Percentiles rank a stretch among this genome's conserved stretches.
phyloP scores from a whole-genome alignment of 2,113 vertebrate genomes.

The Willisornis vidua region DNA sequence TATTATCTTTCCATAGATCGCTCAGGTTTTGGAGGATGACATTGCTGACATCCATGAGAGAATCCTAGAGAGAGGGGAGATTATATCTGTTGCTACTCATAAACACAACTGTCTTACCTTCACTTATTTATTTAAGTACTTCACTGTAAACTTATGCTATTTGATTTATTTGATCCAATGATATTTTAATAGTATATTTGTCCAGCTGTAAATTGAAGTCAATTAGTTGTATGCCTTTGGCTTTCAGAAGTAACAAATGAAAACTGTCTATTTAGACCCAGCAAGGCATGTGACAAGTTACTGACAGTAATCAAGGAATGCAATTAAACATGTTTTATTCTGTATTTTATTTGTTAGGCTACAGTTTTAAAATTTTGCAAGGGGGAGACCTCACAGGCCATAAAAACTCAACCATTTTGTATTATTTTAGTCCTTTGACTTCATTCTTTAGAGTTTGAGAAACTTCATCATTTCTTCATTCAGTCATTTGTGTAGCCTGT shows the following conservation, averaged over 20 bases:
- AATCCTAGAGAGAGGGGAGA: neutral
- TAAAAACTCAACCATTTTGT: neutral
- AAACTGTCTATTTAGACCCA: neutral
- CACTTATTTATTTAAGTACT: neutral
- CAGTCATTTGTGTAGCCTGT: neutral
- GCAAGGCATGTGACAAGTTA: neutral
- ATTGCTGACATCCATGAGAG: neutral
- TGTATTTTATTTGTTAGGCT: neutral
- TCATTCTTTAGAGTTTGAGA: neutral
- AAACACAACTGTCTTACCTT: neutral
- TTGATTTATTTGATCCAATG: neutral
- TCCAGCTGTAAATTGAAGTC: neutral
- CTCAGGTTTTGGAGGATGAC: neutral
- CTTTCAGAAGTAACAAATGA: neutral
- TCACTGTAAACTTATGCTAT: neutral
- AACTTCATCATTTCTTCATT: neutral
- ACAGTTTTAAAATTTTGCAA: neutral
- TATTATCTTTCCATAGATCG: neutral
- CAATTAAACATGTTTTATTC: neutral
- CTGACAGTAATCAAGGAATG: slow-evolving; percentile 1
- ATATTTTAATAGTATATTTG: neutral
- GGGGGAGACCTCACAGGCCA: neutral
- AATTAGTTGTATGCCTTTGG: neutral
- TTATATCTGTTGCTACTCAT: neutral
- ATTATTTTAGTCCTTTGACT: neutral